These are phyloP conservation scores for Rhynchonycteris naso DNA, from an alignment of 2,797 vertebrate species.

Conservation along the genomic window DNA sequence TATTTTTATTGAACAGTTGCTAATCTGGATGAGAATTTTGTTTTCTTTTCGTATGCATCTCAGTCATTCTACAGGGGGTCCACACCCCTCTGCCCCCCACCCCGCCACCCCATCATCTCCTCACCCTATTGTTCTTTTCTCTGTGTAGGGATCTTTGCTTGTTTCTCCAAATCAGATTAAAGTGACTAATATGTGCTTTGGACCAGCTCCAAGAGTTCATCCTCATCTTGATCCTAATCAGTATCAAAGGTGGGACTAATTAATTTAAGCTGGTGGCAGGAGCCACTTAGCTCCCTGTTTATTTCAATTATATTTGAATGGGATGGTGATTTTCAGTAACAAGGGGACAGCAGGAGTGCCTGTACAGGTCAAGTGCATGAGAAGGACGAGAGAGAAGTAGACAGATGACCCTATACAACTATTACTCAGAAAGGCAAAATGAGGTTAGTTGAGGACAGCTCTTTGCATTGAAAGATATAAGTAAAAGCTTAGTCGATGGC, in stretches of 20 bases:
- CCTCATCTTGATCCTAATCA: neutral
- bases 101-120: rapidly evolving
- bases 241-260: slow-evolving; percentile 10
- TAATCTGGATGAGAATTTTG: slow-evolving; percentile 48
- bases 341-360: neutral
- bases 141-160: slow-evolving; percentile 1
- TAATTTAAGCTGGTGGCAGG: slow-evolving; percentile 34
- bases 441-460: neutral
- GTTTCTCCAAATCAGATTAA: slow-evolving; percentile 33
- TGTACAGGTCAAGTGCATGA: neutral
- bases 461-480: neutral
- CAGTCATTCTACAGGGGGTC: neutral
- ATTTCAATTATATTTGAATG: slow-evolving; percentile 22
- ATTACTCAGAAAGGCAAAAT: neutral
- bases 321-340: neutral
- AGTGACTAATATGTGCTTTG: neutral
- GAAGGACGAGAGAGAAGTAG: neutral
- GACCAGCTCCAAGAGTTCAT: neutral
- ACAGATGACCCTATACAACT: neutral
- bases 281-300: neutral
- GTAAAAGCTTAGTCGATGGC: neutral
- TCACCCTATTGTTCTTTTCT: neutral
- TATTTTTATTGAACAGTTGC: slow-evolving; percentile 65
- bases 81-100: too few species aligned
- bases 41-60: slow-evolving; percentile 45